Base-by-base conservation (phyloP, 2,888 invertebrate species). In the Lucinisca nassula region DNA sequence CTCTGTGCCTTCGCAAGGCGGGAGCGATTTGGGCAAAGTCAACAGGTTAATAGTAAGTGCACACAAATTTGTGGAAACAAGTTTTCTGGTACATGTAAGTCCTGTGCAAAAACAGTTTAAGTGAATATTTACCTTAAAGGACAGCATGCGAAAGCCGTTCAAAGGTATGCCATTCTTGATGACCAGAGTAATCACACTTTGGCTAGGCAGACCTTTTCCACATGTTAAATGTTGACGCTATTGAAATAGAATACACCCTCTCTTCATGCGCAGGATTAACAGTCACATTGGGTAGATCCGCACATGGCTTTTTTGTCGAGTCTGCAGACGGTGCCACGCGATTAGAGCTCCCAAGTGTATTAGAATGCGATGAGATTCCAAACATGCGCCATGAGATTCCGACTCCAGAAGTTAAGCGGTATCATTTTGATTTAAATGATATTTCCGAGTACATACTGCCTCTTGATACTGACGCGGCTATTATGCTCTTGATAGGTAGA, bases 341-440 rank as follows among this genome's bases (percentile, higher is more conserved):
- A 24, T 24, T 82, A 21, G 77, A 79, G 1, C 67, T 86, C 6
- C 90, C 88, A 0, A 21, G 27, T 0, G n/a, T 90, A 4, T 81
- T 84, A 24, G 88, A 90, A 38, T 90, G 90, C 37, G 32, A 79
- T 45, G 35, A 88, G 2, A 83, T 90, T 45, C 85, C 89, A 8
- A 49, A 82, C 35, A 45, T 74, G 3, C 49, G 79, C 14, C 55
- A 82, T 17, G 88, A 90, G 4, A 88, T 89, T 10, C 79, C 81
- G 0, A 90, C 84, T 6, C 85, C 83, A 8, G 40, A 85, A 24
- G 55, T 70, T 24, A 85, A 82, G 14, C 10, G 17, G 0, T 40
- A 74, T 37, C 81, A 85, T 45, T 32, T 12, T 0, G 85, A 90
- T 73, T 49, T 90, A 2, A 17, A 10, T 14, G 80, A 83, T 40